Evolutionary conservation across 2,113 vertebrate genomes (phyloP).

Genomic region (Caranx ignobilis): DNA sequence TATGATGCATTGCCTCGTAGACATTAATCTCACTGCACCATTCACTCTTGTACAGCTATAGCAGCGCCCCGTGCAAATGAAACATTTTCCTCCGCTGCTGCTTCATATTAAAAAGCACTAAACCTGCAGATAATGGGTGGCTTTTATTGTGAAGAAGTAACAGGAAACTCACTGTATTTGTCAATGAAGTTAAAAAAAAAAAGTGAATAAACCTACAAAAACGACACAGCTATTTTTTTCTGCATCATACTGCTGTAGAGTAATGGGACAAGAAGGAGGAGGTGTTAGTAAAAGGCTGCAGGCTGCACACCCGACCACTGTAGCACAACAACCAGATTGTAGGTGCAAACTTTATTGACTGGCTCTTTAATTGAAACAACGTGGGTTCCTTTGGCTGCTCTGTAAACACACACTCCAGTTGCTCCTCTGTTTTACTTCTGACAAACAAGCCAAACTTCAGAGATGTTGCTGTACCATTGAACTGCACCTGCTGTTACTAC

Average conservation of each 20-base stretch:
- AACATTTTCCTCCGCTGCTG: neutral
- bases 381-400: slow-evolving; percentile 1
- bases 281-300: neutral
- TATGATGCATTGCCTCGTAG: too few relatives aligned
- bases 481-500: neutral
- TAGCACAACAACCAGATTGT: neutral
- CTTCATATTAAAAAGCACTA: neutral
- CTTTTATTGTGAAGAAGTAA: neutral
- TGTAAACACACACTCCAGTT: neutral
- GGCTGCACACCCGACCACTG: neutral
- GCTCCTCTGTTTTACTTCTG: slow-evolving; percentile 8
- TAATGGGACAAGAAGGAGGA: neutral
- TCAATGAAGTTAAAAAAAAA: neutral
- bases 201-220: neutral
- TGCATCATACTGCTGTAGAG: neutral
- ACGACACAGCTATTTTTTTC: neutral
- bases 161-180: neutral
- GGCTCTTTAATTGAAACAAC: slow-evolving; percentile 18
- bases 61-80: neutral
- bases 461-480: neutral
- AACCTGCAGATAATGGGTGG: neutral
- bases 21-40: neutral
- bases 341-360: slow-evolving; percentile 10
- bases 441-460: neutral
- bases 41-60: neutral